Percentiles rank a stretch among this genome's conserved stretches.
phyloP scores from a whole-genome alignment of 2,797 vertebrate species.

The Helostoma temminkii region DNA sequence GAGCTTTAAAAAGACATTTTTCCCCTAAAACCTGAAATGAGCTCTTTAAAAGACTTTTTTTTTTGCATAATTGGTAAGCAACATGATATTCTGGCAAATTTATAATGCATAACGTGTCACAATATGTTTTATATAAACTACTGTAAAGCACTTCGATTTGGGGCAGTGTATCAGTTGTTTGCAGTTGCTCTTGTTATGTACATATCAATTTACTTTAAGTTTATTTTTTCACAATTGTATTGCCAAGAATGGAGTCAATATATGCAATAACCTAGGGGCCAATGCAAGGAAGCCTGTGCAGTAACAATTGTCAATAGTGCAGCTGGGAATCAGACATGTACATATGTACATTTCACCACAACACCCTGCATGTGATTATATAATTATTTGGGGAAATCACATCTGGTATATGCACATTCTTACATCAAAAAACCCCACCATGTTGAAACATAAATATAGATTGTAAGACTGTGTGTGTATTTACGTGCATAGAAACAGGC shows the following conservation, averaged over 20 bases:
- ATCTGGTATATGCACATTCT: slow-evolving; percentile 20
- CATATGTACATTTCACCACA: slow-evolving; percentile 53
- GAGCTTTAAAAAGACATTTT: slow-evolving; percentile 5
- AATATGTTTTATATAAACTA: slow-evolving; percentile 46
- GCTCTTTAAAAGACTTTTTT: slow-evolving; percentile 27
- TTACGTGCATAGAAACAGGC: slow-evolving; percentile 38
- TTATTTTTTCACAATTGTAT: slow-evolving; percentile 79
- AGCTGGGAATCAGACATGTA: slow-evolving; percentile 54
- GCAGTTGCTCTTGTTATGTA: slow-evolving; percentile 53
- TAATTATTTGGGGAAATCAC: slow-evolving; percentile 34
- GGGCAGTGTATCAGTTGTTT: slow-evolving; percentile 43
- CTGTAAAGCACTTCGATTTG: slow-evolving; percentile 58
- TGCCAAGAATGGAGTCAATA: slow-evolving; percentile 84
- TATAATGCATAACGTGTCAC: slow-evolving; percentile 30
- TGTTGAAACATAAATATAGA: slow-evolving; percentile 38
- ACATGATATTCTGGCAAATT: slow-evolving; percentile 30
- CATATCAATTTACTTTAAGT: slow-evolving; percentile 71
- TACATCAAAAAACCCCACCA: slow-evolving; percentile 23
- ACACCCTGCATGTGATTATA: slow-evolving; percentile 43
- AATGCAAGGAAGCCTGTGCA: slow-evolving; percentile 65
- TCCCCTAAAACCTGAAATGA: slow-evolving; percentile 22
- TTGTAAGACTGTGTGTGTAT: slow-evolving; percentile 16
- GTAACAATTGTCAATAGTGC: slow-evolving; percentile 69
- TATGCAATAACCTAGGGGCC: slow-evolving; percentile 62
- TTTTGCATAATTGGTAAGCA: slow-evolving; percentile 18